Evolutionary conservation across 2,888 invertebrate species (phyloP), one percentile per base, ranked within the genome.

Genomic region (Candidula unifasciata): DNA sequence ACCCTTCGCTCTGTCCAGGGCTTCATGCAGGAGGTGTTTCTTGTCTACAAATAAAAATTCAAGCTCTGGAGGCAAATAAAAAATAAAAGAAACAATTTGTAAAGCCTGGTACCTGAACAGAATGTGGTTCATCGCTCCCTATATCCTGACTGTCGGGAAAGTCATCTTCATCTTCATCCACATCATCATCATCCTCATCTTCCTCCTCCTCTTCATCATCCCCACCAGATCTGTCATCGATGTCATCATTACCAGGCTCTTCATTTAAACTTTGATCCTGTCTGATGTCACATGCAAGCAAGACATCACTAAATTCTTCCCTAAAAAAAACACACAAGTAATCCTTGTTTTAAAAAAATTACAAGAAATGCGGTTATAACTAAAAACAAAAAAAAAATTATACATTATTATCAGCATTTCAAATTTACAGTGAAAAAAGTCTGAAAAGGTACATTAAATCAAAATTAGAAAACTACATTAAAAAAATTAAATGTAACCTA

Each of bases 61-160:
- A n/a, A n/a, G n/a, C n/a, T n/a, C n/a, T n/a, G 0, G 6, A 66
- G 10, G 27, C 18, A 30, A 60, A 33, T 37, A 35, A 37, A 71
- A 37, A 37, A 18, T 16, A 37, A 35, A 71, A 52, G 27, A 74
- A 0, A 21, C 52, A 73, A 74, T 27, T 27, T 52, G 73, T 24
- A 37, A 44, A 3, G 27, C 16, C 27, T 24, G 16, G 33, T 78
- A 85, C 85, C 81, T 85, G 85, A 24, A 85, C 33, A 30, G 85
- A 57, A 85, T 85, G 85, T 57, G 85, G 85, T 30, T 91, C 81
- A 91, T 90, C 86, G 90, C 91, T 33, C 87, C 86, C 80, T 88
- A 89, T 84, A 89, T 89, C 90, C 30, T 88, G 86, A 79, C 66
- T 84, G 44, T 88, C 89, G 3, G 88, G 88, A 54, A 86, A 89